A percentile compares a stretch with the other conserved stretches of the same genome.
phyloP scores from a whole-genome alignment of 2,888 invertebrate genomes.

The Spatulosminthurus flaviceps region DNA sequence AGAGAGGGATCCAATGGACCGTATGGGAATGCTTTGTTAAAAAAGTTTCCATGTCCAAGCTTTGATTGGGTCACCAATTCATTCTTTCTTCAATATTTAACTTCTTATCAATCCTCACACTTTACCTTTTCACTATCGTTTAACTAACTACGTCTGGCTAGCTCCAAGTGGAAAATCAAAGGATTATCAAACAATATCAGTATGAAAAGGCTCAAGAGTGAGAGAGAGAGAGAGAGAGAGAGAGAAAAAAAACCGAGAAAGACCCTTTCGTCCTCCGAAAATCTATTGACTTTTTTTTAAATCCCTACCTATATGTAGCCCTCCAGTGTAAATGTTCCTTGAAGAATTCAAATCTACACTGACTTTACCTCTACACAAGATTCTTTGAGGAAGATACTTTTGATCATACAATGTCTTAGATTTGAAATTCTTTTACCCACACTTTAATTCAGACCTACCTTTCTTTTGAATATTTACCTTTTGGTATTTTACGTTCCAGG shows the following conservation, averaged over 20 bases:
- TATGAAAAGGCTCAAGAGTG: slow-evolving; percentile 31
- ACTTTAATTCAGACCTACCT: neutral
- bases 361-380: neutral
- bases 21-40: slow-evolving; percentile 2
- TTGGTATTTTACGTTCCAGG: neutral
- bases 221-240: too few relatives aligned
- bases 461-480: neutral
- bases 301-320: too few relatives aligned
- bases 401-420: neutral
- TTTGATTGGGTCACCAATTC: slow-evolving; percentile 38
- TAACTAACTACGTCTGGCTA: neutral
- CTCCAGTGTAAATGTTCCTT: slow-evolving; percentile 19
- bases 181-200: slow-evolving; percentile 46
- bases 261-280: slow-evolving; percentile 35
- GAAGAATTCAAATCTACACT: slow-evolving; percentile 24
- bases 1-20: neutral
- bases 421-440: slow-evolving; percentile 7
- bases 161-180: slow-evolving; percentile 43
- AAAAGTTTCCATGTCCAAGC: neutral
- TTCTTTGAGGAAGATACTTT: neutral
- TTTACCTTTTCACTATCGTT: slow-evolving; percentile 26
- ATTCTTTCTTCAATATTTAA: slow-evolving; percentile 30
- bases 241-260: slow-evolving; percentile 33
- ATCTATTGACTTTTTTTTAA: slow-evolving; percentile 44
- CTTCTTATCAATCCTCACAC: slow-evolving; percentile 32